Base-by-base conservation (phyloP, 2,113 vertebrate species). In the Nycticryphes semicollaris region DNA sequence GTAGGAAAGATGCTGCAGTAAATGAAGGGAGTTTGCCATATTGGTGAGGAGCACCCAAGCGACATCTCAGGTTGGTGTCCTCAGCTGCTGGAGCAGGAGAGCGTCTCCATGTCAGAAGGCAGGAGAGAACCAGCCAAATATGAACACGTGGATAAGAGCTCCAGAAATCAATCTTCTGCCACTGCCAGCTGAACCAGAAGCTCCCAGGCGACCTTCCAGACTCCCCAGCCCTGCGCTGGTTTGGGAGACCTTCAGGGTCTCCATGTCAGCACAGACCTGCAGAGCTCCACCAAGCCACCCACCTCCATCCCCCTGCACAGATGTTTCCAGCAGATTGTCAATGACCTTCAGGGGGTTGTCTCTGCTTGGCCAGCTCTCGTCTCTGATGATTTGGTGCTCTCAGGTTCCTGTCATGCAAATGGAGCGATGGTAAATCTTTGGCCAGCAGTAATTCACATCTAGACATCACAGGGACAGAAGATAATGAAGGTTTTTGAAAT, bases 401-500 rank as follows among this genome's bases (percentile, higher is more conserved):
- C 68, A 0, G 1, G 23, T 31, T 39, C 64, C 94, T 87, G 86
- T 9, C 91, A 76, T 8, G 59, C 84, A 43, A 47, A 67, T 3
- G 13, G 81, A 91, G 33, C 45, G 74, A 37, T 16, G 62, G 66
- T n/a, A 79, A 87, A 94, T 76, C 77, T 68, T 47, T 68, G 50
- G 53, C 62, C 80, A 89, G 83, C 85, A 70, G 54, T 69, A 91
- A 92, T 39, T 94, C 80, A 72, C 84, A 70, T 43, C 51, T 67
- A 74, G 82, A 37, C 76, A 68, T 79, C 0, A 0, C 21, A 3
- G 47, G 63, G 43, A 59, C 53, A 74, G 79, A 24, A 28, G 67
- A 53, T 82, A 95, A 95, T 4, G 10, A 59, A 66, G 53, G 73
- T 6, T 45, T 88, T 94, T 89, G 79, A 92, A 86, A 96, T 48